A percentile compares a stretch with the other conserved stretches of the same genome.
Conservation (phyloP, 1,140 invertebrate species). For the Geopemphigus sp. region DNA sequence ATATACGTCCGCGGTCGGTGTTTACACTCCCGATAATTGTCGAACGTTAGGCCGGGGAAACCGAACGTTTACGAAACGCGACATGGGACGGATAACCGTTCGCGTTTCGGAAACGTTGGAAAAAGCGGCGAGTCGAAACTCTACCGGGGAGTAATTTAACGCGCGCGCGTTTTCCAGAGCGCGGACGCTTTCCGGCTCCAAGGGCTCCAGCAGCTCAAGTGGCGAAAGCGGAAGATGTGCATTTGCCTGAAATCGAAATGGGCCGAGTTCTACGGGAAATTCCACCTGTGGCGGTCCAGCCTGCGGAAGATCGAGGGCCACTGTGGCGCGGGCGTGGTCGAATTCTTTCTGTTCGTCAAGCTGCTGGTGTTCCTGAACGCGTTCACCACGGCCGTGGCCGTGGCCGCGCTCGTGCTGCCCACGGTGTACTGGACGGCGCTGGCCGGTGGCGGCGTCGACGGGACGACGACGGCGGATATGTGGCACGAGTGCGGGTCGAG, state of each 20-base stretch:
- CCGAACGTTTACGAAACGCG: too few species aligned
- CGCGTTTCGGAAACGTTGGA: too few species aligned
- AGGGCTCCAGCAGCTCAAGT: conserved; percentile 75
- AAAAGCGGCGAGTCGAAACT: too few species aligned
- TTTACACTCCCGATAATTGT: too few species aligned
- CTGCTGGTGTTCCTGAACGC: conserved; percentile 75
- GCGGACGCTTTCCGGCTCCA: conserved; percentile 74
- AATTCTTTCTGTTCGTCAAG: conserved; percentile 77
- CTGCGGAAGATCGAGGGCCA: conserved; percentile 74
- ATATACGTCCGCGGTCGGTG: too few species aligned
- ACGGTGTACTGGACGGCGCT: conserved; percentile 31
- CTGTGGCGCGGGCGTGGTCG: conserved; percentile 75
- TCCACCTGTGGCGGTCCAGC: conserved; percentile 70
- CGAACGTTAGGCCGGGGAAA: too few species aligned
- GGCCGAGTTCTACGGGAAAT: conserved; percentile 64
- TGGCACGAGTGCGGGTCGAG: conserved; percentile 45
- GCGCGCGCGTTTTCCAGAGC: conserved; percentile 59
- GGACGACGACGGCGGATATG: neutral
- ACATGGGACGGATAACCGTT: too few species aligned
- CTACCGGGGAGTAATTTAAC: too few species aligned
- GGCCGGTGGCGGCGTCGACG: too few species aligned
- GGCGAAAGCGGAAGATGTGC: conserved; percentile 70
- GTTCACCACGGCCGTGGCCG: conserved; percentile 7
- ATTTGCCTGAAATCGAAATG: conserved; percentile 62
- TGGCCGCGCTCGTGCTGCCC: conserved; percentile 14